Evolutionary conservation across 2,888 invertebrate genomes (phyloP), one percentile per base, ranked within the genome.

Genomic region (Argynnis bischoffii): DNA sequence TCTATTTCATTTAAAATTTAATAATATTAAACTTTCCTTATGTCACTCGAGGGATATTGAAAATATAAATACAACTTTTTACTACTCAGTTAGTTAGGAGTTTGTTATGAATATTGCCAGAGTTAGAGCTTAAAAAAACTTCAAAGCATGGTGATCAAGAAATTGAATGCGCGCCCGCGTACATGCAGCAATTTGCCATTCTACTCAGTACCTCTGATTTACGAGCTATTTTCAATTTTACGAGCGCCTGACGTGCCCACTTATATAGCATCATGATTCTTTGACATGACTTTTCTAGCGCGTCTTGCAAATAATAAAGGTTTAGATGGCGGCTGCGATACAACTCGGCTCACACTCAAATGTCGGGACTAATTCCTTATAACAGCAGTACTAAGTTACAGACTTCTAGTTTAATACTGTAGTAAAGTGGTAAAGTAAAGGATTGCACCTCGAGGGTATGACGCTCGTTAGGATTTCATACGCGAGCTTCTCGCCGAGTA

Each of bases 201-300:
- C 78, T 76, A 75, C 81, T 86, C 84, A 86, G 84, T 87, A 85
- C 84, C 78, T 78, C 76, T 83, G 85, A 87, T 89, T 89, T 88
- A 87, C 86, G 87, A 87, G 84, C 82, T 84, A 85, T 88, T 87
- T 87, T 80, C 81, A 82, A 88, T 85, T 89, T 90, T 89, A 89
- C 80, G 87, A 87, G 80, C 83, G 77, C 78, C 80, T 85, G 83
- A 87, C 81, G 79, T 78, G 82, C 67, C 85, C 85, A 86, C 79
- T 80, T 81, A 78, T 78, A 75, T 71, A 70, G 79, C 86, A 82
- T 73, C 86, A 80, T 75, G 77, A 79, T 81, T 79, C 78, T 78
- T 72, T 70, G 71, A 70, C 65, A 70, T 70, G 69, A 55, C 65
- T 72, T 70, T 67, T 66, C 66, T 66, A 65, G 65, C 35, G 47